These are phyloP conservation scores for Harpalus rufipes DNA, from an alignment of 2,888 invertebrate species.

Conservation along the genomic window DNA sequence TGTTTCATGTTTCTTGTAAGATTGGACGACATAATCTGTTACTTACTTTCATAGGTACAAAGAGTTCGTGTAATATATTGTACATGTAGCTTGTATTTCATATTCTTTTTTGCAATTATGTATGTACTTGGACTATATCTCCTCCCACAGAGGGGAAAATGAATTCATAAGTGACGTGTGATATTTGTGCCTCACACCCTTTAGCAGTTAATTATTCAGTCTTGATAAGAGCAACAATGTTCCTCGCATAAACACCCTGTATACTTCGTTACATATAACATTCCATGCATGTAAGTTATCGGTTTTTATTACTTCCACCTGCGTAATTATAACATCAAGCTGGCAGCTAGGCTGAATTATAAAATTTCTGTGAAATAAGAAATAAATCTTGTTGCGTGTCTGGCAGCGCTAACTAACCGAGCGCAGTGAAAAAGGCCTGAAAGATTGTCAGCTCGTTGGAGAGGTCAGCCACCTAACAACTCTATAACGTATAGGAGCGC, in stretches of 20 bases:
- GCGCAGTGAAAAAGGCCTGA: constrained; percentile 46
- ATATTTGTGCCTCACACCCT: constrained; percentile 2
- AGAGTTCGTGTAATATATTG: too few species aligned
- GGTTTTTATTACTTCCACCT: constrained; percentile 67
- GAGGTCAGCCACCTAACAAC: constrained; percentile 66
- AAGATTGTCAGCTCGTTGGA: constrained; percentile 64
- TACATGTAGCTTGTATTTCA: too few species aligned
- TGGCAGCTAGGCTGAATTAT: constrained; percentile 66
- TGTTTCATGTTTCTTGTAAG: too few species aligned
- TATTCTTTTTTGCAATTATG: too few species aligned
- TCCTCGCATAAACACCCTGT: neutral
- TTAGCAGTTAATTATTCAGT: neutral
- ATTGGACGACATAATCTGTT: too few species aligned
- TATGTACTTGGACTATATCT: too few species aligned
- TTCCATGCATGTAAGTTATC: constrained; percentile 64
- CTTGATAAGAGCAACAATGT: neutral
- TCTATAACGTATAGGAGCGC: constrained; percentile 70
- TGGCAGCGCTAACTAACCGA: constrained; percentile 54
- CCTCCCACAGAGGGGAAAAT: neutral
- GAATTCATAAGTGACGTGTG: constrained; percentile 30
- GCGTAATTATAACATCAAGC: constrained; percentile 67
- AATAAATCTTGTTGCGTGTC: constrained; percentile 67
- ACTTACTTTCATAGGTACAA: too few species aligned
- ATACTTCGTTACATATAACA: neutral
- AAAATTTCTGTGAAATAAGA: constrained; percentile 67